Base-by-base conservation (phyloP, 2,888 invertebrate genomes). In the Mythimna pallens region DNA sequence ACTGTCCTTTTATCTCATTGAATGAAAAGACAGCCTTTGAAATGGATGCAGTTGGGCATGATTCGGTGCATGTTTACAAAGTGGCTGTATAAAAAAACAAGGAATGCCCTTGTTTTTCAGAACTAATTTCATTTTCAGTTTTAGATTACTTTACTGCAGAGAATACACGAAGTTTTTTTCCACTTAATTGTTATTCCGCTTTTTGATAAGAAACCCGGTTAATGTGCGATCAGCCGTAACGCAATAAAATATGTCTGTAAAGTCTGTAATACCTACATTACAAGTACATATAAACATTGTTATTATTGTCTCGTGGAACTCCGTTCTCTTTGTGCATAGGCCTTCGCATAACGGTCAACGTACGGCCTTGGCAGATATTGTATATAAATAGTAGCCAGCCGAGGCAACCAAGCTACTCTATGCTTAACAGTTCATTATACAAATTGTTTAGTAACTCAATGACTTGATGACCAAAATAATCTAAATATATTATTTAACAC, bases 291-390 rank as follows among this genome's bases (percentile, higher is more conserved):
- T 4, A 22, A 52, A 54, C 63, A 61, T 80, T 47, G 50, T 66
- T 80, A 30, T 74, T 65, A 70, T 66, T 78, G 67, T 83, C 47
- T 67, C 40, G 50, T 36, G 12, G 64, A 36, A 50, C 2, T 58
- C 81, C 80, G 43, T 83, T 81, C 84, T 80, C 81, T 81, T 80
- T 70, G 67, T 75, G 59, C 54, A 64, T 63, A 82, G 62, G 65
- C 81, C 84, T 81, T 68, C 81, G 30, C 34, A 17, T 62, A 72
- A 63, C 81, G 81, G 81, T 83, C 84, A 81, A 59, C 40, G 84
- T 17, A 73, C 81, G 72, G 62, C 84, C 81, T 67, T 81, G 84
- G 81, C 62, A 80, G 70, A 80, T 83, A 80, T 83, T 54, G 66
- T 65, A 14, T 40, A 22, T 22, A 22, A 8, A 12, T 1, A 12